Evolutionary conservation across 1,140 invertebrate genomes (phyloP), one percentile per base, ranked within the genome.

Genomic region (Brachionus koreanus): DNA sequence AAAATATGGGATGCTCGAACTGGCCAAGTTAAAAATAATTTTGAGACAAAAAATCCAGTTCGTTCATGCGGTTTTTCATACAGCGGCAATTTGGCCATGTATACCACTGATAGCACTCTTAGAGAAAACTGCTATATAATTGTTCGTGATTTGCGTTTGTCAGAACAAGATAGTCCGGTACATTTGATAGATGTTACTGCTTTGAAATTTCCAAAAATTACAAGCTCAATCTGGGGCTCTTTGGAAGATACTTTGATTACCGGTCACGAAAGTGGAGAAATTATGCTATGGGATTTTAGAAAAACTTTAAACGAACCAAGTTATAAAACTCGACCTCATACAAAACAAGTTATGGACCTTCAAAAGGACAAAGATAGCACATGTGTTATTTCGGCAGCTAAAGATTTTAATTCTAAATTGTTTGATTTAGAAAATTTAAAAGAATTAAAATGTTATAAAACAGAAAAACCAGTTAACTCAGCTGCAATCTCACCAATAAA

Each of bases 321-420:
- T 13, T 61, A 65, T 49, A 9, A 90, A 92, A 13, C 92, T 92
- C 83, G 94, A 93, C 83, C 79, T 25, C 97, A 99, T 87, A 92
- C 91, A 1, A 91, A 91, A 57, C 91, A 93, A 84, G 97, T 99
- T 82, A 98, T 96, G 87, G 96, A 98, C 86, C 95, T 98, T 92
- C 96, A 98, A 88, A 90, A 93, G 83, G 94, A 93, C 49, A 93
- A 94, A 85, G 96, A 99, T 87, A 92, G 93, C 19, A 95, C 94
- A 2, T 96, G 98, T 94, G 94, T 98, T 85, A 94, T 99, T 13
- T 96, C 96, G 4, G 95, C 96, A 3, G 97, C 94, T 0, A 94
- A 88, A 96, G 88, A 96, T 98, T 89, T 92, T 93, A 95, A 95
- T 13, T 93, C 96, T 0, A 97, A 96, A 88, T 89, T 90, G 83